phyloP scores from a whole-genome alignment of 2,797 vertebrate species.

The Hoplostethus mediterraneus region DNA sequence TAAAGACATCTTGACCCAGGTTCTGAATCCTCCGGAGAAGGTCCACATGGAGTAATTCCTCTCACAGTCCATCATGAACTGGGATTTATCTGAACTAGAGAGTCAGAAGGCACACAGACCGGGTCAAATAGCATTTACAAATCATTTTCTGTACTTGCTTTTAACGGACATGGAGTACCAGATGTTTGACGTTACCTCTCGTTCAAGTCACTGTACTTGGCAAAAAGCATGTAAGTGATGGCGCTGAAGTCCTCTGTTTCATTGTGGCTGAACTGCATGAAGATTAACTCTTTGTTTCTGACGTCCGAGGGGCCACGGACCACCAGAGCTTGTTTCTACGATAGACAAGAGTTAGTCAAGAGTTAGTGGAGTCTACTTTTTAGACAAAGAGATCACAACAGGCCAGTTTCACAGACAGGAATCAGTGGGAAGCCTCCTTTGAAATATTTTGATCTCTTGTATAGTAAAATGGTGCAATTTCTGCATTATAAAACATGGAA shows the following conservation, averaged over 20 bases:
- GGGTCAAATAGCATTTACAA: neutral
- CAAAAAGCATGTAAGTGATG: constrained; percentile 96
- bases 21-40: constrained; percentile 97
- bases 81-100: constrained; percentile 85
- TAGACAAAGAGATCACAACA: neutral
- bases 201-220: constrained; percentile 88
- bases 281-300: constrained; percentile 92
- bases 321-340: constrained; percentile 90
- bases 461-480: too few relatives aligned
- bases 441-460: too few relatives aligned
- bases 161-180: too few relatives aligned
- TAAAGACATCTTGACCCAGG: constrained; percentile 99
- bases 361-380: neutral
- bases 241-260: constrained; percentile 95
- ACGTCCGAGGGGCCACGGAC: constrained; percentile 93
- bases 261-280: constrained; percentile 95
- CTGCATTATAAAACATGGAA: too few relatives aligned
- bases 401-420: neutral
- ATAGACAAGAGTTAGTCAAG: constrained; percentile 12
- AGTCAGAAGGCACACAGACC: neutral
- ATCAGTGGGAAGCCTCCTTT: neutral
- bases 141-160: neutral
- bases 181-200: constrained; percentile 82
- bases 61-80: constrained; percentile 95
- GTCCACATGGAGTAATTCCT: constrained; percentile 97